phyloP scores from a whole-genome alignment of 2,797 vertebrate species.

The Gymnopithys bicolor region DNA sequence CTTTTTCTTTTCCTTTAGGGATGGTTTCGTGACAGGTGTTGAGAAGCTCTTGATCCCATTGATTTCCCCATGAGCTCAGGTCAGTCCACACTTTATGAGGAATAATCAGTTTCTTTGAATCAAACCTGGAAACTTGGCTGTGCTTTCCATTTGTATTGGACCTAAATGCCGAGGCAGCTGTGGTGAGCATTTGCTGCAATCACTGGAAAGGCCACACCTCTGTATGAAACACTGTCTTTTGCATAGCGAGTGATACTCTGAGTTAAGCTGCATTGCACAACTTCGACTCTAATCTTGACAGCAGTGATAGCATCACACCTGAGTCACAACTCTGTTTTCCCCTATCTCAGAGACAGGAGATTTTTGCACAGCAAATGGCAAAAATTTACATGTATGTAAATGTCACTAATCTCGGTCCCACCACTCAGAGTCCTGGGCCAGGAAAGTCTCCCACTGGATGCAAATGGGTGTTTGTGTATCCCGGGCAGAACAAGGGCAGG shows the following conservation, averaged over 20 bases:
- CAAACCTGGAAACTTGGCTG: not conserved
- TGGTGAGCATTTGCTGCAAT: slow-evolving; percentile 27
- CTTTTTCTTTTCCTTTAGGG: not conserved
- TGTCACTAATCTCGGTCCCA: not conserved
- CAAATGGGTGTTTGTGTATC: not conserved
- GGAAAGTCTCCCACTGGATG: not conserved
- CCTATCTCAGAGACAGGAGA: slow-evolving; percentile 34
- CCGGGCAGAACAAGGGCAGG: not conserved
- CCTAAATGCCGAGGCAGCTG: not conserved
- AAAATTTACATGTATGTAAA: slow-evolving; percentile 58
- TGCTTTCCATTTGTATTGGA: not conserved
- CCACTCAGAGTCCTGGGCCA: not conserved
- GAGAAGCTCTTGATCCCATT: not conserved
- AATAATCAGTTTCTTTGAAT: not conserved
- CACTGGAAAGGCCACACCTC: slow-evolving; percentile 38
- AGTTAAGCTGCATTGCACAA: slow-evolving; percentile 61
- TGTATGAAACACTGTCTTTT: slow-evolving; percentile 41
- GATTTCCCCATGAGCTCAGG: not conserved
- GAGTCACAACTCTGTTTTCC: slow-evolving; percentile 52
- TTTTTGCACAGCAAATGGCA: slow-evolving; percentile 49
- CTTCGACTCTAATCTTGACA: slow-evolving; percentile 53
- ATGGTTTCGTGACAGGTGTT: not conserved
- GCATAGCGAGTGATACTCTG: slow-evolving; percentile 63
- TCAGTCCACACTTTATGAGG: not conserved
- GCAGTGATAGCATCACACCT: slow-evolving; percentile 47